Conservation (phyloP, 1,140 invertebrate species). For the Zaprionus taronus region DNA sequence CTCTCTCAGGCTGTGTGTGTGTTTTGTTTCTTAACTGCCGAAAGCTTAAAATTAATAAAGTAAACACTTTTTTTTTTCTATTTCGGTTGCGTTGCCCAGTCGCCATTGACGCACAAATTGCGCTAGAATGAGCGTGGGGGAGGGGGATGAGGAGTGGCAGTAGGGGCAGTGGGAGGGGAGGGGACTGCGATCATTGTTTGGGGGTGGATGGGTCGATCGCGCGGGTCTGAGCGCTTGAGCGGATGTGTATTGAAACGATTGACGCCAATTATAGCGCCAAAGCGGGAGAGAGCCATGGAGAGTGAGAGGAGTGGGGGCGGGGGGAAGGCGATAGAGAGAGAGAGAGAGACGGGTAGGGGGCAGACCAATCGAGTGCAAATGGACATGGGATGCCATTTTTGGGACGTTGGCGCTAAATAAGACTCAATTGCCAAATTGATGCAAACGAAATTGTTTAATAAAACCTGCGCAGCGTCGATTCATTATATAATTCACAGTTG, state of each 20-base stretch:
- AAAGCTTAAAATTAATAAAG: constrained; percentile 82
- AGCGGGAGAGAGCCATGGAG: not conserved
- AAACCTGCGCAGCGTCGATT: constrained; percentile 32
- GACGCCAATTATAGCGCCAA: constrained; percentile 39
- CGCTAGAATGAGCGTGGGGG: constrained; percentile 30
- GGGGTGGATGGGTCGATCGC: constrained; percentile 4
- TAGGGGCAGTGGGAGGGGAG: not conserved
- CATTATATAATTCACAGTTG: constrained; percentile 65
- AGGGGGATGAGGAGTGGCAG: not conserved
- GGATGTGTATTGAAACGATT: constrained; percentile 51
- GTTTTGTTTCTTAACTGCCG: constrained; percentile 68
- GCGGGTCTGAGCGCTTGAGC: constrained; percentile 5
- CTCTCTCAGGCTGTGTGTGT: constrained; percentile 15
- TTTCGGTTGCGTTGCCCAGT: constrained; percentile 35
- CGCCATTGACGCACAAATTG: constrained; percentile 73
- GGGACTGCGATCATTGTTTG: constrained; percentile 29
- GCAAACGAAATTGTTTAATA: constrained; percentile 60
- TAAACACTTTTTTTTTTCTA: constrained; percentile 66
- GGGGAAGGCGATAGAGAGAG: not conserved
- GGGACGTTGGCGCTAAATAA: constrained; percentile 63
- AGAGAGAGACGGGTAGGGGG: not conserved
- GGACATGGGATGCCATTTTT: constrained; percentile 60
- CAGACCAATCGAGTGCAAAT: not conserved
- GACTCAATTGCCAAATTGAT: constrained; percentile 74
- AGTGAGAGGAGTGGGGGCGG: not conserved